Evolutionary conservation across 1,140 invertebrate genomes (phyloP).

Genomic region (Zophobas morio): DNA sequence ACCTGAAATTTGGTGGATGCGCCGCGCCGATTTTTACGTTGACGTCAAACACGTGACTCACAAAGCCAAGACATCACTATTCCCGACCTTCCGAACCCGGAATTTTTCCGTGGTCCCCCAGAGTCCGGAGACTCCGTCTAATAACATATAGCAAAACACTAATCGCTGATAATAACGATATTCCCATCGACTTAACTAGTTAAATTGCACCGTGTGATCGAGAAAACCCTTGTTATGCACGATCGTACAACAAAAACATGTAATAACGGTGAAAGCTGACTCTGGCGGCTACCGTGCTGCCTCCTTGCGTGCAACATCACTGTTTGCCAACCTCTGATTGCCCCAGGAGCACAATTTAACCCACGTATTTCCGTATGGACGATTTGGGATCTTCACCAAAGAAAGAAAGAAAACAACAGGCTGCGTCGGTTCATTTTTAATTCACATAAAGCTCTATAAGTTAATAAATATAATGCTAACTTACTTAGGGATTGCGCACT

Average conservation of each 20-base stretch:
- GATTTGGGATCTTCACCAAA: neutral
- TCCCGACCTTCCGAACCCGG: neutral
- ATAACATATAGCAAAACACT: slow-evolving; percentile 24
- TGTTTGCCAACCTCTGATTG: slow-evolving; percentile 31
- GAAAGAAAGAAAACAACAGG: neutral
- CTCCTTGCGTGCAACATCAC: slow-evolving; percentile 45
- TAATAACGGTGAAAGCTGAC: slow-evolving; percentile 52
- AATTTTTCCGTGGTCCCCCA: neutral
- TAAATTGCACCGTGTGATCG: slow-evolving; percentile 52
- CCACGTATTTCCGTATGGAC: slow-evolving; percentile 32
- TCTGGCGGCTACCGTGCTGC: slow-evolving; percentile 49
- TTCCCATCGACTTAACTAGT: slow-evolving; percentile 47
- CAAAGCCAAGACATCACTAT: too few relatives aligned
- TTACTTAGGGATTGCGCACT: slow-evolving; percentile 43
- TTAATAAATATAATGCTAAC: slow-evolving; percentile 50
- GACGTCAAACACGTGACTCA: neutral
- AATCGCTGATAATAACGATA: slow-evolving; percentile 31
- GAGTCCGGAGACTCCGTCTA: neutral
- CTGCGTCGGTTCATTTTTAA: slow-evolving; percentile 24
- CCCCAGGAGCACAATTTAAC: slow-evolving; percentile 28
- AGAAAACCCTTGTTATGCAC: slow-evolving; percentile 49
- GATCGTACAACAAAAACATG: slow-evolving; percentile 48
- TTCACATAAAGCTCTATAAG: slow-evolving; percentile 42
- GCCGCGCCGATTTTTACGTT: neutral
- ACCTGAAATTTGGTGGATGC: slow-evolving; percentile 1